Evolutionary conservation across 2,797 vertebrate genomes (phyloP).

Genomic region (Amniataba percoides): DNA sequence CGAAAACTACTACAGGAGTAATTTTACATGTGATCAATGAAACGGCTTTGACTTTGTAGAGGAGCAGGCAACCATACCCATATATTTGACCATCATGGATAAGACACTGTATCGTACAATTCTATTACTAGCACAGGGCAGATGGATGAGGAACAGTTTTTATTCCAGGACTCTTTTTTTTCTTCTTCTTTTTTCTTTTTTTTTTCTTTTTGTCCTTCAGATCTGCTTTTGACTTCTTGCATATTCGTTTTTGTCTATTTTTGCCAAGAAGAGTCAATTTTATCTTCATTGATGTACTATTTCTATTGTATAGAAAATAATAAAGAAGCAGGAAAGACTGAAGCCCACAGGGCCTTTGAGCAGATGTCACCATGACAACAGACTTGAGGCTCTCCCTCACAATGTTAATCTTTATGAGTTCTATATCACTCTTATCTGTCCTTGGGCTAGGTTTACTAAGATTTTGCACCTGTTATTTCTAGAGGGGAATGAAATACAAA

Average conservation of each 20-base stretch:
- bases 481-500: conserved; percentile 77
- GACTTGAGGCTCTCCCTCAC: conserved; percentile 81
- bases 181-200: conserved; percentile 25
- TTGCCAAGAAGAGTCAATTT: conserved; percentile 83
- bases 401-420: conserved; percentile 83
- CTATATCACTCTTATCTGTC: conserved; percentile 80
- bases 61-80: conserved; percentile 75
- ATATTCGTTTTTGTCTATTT: conserved; percentile 73
- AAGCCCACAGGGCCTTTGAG: conserved; percentile 77
- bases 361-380: conserved; percentile 85
- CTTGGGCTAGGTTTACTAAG: conserved; percentile 83
- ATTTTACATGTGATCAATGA: conserved; percentile 77
- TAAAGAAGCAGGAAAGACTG: conserved; percentile 82
- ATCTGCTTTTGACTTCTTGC: conserved; percentile 80
- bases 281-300: conserved; percentile 85
- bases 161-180: conserved; percentile 63
- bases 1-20: conserved; percentile 72
- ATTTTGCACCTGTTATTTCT: conserved; percentile 85
- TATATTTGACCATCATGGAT: conserved; percentile 77
- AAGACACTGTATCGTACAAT: conserved; percentile 68
- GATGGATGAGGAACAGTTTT: conserved; percentile 66
- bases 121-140: conserved; percentile 74
- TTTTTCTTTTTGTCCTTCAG: conserved; percentile 62
- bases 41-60: conserved; percentile 81
- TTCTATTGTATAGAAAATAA: conserved; percentile 89